These are phyloP conservation scores for Coryphaenoides rupestris DNA, from an alignment of 2,113 vertebrate genomes.

Conservation along the genomic window DNA sequence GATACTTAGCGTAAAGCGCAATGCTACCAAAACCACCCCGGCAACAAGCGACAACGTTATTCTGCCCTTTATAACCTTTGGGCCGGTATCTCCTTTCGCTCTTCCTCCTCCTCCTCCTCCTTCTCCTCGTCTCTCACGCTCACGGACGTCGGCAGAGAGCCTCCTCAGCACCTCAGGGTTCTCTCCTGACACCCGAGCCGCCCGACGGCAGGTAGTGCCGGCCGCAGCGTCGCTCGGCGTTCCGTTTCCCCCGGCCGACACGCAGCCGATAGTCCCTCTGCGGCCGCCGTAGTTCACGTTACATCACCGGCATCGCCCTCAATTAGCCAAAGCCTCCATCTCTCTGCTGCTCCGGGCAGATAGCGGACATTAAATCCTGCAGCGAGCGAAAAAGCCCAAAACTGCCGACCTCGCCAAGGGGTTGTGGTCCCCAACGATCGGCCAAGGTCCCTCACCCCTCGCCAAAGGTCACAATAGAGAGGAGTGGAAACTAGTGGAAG, in stretches of 20 bases:
- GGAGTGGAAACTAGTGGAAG: conserved; percentile 34
- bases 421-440: too few relatives aligned
- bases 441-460: too few relatives aligned
- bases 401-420: conserved; percentile 34
- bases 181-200: conserved; percentile 51
- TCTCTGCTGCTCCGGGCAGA: conserved; percentile 49
- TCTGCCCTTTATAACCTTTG: too few relatives aligned
- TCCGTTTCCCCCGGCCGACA: conserved; percentile 31
- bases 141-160: background rate
- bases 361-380: conserved; percentile 59
- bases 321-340: conserved; percentile 52
- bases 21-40: too few relatives aligned
- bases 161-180: conserved; percentile 4
- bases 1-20: too few relatives aligned
- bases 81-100: conserved; percentile 9
- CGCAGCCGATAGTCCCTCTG: conserved; percentile 40
- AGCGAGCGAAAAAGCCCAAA: conserved; percentile 29
- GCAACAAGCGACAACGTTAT: too few relatives aligned
- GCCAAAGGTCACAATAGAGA: conserved; percentile 42
- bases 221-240: conserved; percentile 18
- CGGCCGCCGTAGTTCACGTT: conserved; percentile 49
- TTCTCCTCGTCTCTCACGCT: background rate
- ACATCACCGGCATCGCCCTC: conserved; percentile 56
- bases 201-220: conserved; percentile 6
- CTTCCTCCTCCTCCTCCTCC: background rate